phyloP scores from a whole-genome alignment of 2,113 vertebrate species.

The Scytalopus superciliaris region DNA sequence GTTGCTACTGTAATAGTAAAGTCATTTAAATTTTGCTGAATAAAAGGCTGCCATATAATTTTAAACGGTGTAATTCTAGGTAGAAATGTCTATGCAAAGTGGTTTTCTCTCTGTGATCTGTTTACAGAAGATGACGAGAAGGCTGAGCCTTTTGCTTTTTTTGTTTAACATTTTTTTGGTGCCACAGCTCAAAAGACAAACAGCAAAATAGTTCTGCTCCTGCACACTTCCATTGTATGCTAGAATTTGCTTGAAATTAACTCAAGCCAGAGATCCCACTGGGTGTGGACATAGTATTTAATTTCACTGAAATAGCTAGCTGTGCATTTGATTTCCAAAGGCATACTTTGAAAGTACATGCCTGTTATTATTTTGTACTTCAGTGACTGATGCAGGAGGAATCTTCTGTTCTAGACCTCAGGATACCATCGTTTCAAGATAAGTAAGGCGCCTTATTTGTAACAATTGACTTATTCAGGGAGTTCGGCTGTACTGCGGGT shows the following conservation, averaged over 20 bases:
- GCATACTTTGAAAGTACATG: background rate
- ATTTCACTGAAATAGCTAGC: background rate
- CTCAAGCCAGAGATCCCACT: background rate
- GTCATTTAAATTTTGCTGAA: slow-evolving; percentile 53
- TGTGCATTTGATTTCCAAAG: background rate
- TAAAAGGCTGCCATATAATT: slow-evolving; percentile 66
- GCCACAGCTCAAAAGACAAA: slow-evolving; percentile 24
- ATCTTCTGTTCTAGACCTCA: background rate
- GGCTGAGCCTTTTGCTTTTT: background rate
- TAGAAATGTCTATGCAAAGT: slow-evolving; percentile 73
- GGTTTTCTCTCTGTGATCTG: slow-evolving; percentile 45
- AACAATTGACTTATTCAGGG: slow-evolving; percentile 18
- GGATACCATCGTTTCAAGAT: background rate
- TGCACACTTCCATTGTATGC: slow-evolving; percentile 20
- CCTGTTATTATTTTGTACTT: background rate
- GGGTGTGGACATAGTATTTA: background rate
- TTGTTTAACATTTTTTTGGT: slow-evolving; percentile 36
- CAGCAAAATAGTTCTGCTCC: slow-evolving; percentile 20
- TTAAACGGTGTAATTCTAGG: slow-evolving; percentile 65
- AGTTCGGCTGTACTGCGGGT: background rate
- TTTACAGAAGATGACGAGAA: slow-evolving; percentile 40
- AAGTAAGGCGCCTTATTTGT: background rate
- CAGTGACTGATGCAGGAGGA: background rate
- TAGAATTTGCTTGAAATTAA: background rate
- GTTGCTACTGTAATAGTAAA: slow-evolving; percentile 40